A percentile compares a stretch with the other conserved stretches of the same genome.
Evolutionary conservation across 2,113 vertebrate species (phyloP).

Genomic region (Loxodonta africana): DNA sequence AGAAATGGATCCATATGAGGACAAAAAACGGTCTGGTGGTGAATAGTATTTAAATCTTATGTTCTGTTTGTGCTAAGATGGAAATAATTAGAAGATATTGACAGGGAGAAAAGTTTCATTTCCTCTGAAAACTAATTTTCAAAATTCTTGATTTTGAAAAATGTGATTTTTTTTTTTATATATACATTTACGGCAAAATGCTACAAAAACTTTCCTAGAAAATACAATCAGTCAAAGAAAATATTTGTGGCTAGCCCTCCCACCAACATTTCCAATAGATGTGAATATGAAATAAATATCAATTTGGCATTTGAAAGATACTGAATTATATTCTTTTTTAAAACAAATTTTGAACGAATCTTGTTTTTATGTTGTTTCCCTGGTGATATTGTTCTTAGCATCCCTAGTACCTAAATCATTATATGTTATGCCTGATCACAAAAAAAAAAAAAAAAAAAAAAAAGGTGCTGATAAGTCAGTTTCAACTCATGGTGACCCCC

Average conservation of each 20-base stretch:
- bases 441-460: background rate
- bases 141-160: conserved; percentile 44
- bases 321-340: background rate
- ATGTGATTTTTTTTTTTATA: background rate
- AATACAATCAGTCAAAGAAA: background rate
- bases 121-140: background rate
- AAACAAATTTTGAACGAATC: background rate
- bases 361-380: background rate
- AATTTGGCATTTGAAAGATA: background rate
- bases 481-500: too few species aligned
- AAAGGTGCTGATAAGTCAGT: too few species aligned
- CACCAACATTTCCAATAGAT: background rate
- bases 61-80: background rate
- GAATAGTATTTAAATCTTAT: background rate
- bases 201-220: background rate
- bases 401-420: background rate
- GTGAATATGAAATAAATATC: background rate
- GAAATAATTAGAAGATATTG: background rate
- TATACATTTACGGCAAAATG: background rate
- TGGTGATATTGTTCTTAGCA: background rate
- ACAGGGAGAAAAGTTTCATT: background rate
- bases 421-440: background rate
- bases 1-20: background rate
- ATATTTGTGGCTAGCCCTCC: background rate
- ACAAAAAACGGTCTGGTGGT: background rate